Base-by-base conservation (phyloP, 2,888 invertebrate species). In the Hypena proboscidalis region DNA sequence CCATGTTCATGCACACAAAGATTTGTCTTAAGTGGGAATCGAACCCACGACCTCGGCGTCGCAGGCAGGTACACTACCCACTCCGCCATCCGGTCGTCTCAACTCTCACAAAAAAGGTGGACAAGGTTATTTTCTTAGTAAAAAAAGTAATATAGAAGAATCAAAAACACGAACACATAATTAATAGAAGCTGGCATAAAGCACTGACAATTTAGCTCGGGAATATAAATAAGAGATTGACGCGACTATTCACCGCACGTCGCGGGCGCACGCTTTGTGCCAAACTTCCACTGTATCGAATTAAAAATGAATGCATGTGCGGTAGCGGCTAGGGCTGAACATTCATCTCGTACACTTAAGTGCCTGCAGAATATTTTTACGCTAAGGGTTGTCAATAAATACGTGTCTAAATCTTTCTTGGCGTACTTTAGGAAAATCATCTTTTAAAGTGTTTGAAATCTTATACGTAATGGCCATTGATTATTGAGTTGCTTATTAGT, bases 251-350 rank as follows among this genome's bases (percentile, higher is more conserved):
- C 63, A 68, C 63, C 41, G 67, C 77, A 77, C 74, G 77, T 75
- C 69, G 71, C 69, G 64, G 65, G 71, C 72, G 74, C 75, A 72
- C 72, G 69, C 67, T 75, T 75, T 76, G 74, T 72, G 70, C 70
- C 74, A 75, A 83, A 81, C 76, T 81, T 80, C 63, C 69, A 68
- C 77, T 74, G 70, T 72, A 75, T 77, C 72, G 69, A 77, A 81
- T 82, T 83, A 80, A 80, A 82, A 80, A 81, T 81, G 75, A 74
- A 82, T 76, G 77, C 70, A 73, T 62, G 65, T 67, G 70, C 67
- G 53, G 58, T 62, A 63, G 40, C 35, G 15, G 32, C 23, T 50
- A 60, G 63, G 60, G 60, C n/a, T 60, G 59, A 32, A 48, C 45
- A 15, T 5, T 8, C 9, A 13, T 11, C 1, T 6, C 33, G 5